Evolutionary conservation across 2,113 vertebrate genomes (phyloP).

Genomic region (Forbesichthys papilliferus): DNA sequence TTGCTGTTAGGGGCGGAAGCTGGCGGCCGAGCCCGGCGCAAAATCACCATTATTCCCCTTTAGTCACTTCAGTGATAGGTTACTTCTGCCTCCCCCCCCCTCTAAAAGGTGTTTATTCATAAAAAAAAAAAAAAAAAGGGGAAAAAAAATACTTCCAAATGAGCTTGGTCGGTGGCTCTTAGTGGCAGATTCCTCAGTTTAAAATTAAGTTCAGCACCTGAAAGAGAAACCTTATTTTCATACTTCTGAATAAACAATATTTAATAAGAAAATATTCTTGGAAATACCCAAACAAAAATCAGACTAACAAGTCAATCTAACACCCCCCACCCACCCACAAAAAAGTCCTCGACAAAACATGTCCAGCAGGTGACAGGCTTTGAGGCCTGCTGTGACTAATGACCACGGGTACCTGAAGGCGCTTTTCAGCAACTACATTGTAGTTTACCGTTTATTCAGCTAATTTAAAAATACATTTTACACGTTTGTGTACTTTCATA

Average conservation of each 20-base stretch:
- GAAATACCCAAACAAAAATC: too few species aligned
- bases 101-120: slow-evolving; percentile 70
- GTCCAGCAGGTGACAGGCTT: slow-evolving; percentile 24
- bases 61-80: slow-evolving; percentile 99
- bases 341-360: slow-evolving; percentile 7
- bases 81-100: slow-evolving; percentile 87
- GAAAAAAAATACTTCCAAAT: slow-evolving; percentile 74
- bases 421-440: too few species aligned
- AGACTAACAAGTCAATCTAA: too few species aligned
- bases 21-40: slow-evolving; percentile 99
- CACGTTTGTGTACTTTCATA: too few species aligned
- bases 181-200: slow-evolving; percentile 79
- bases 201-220: slow-evolving; percentile 92
- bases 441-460: not conserved
- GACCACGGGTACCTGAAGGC: not conserved
- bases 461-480: too few species aligned
- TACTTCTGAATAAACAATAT: too few species aligned
- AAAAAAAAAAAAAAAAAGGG: too few species aligned
- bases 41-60: slow-evolving; percentile 99
- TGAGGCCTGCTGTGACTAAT: slow-evolving; percentile 33
- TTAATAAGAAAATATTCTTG: too few species aligned
- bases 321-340: not conserved
- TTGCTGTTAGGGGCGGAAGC: slow-evolving; percentile 99
- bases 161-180: slow-evolving; percentile 73
- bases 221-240: slow-evolving; percentile 13